Evolutionary conservation across 1,140 invertebrate genomes (phyloP), one percentile per base, ranked within the genome.

Genomic region (Coenobita brevimanus): DNA sequence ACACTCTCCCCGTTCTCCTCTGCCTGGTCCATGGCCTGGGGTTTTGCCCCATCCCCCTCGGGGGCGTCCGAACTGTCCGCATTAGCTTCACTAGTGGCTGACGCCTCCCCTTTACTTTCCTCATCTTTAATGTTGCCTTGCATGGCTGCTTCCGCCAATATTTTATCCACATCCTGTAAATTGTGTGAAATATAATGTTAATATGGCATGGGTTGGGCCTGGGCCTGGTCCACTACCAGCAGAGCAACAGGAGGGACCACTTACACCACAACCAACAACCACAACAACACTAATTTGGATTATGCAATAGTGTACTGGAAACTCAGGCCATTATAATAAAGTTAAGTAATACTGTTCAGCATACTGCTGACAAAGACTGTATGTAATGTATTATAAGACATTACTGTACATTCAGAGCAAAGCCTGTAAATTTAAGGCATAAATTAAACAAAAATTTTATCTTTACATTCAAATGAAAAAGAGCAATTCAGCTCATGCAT

Each of bases 141-240:
- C 79, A 82, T 88, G 86, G 86, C 86, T 88, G 86, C 90, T 91
- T 90, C 91, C 87, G 89, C 90, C 91, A 91, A 91, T 89, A 91
- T 91, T 90, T 91, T 91, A 88, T 91, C 91, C 90, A 91, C 90
- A 89, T 91, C 91, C 91, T 91, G 86, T 83, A 91, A 91, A 90
- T 91, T 91, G 88, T 89, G 91, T 91, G 91, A 91, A 91, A 91
- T 89, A 90, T 92, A 85, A 89, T 80, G 71, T 85, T 90, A 89
- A 84, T 84, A 87, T 75, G 60, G 76, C 62, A 76, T 90, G 82
- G 78, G 80, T 67, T 67, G 82, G 79, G 79, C 64, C 64, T 67
- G 79, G 83, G 81, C 69, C 82, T 89, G 76, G 85, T 85, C 82
- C 82, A 85, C 82, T 85, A 85, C 71, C 73, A 54, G 60, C 60